Evolutionary conservation across 1,140 invertebrate genomes (phyloP), one percentile per base, ranked within the genome.

Genomic region (Papilio helenus): DNA sequence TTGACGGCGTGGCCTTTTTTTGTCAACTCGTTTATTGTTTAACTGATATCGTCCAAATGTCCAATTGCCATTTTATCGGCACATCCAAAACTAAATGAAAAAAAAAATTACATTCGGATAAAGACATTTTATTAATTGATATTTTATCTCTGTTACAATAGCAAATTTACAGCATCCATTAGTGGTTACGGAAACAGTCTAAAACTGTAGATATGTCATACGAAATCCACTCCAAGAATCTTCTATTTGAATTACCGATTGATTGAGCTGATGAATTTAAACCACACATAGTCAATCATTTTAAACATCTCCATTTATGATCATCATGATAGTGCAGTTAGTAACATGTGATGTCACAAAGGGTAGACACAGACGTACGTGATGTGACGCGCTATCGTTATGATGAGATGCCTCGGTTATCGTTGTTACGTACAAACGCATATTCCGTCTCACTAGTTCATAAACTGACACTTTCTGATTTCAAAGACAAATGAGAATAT

Each of bases 1-100:
- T 79, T 74, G 80, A 79, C 79, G 74, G 76, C 74, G 44, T 18
- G 68, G 74, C 72, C 23, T 74, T 74, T 74, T 73, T 74, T 39
- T 72, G 18, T 55, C 58, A 68, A 29, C 42, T 26, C n/a, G 42
- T 74, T 74, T 74, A 74, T 74, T 74, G 72, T 74, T 74, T 49
- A 20, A 74, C 44, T 46, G 44, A 74, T 74, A 49, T 18, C 23
- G 10, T 74, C 23, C 39, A 74, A 49, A 49, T 74, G 72, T 26
- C 20, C 20, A 74, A 74, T 74, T 74, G 72, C 72, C 23, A 29
- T 74, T 74, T 74, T 74, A 44, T 74, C 42, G 23, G 44, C 42
- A 20, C 42, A 46, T 44, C 20, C 72, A 74, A n/a, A 49, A 49
- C 44, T 46, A 26, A 49, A 74, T 74, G 16, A 65, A 65, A 65